Evolutionary conservation across 2,113 vertebrate species (phyloP).

Genomic region (Oxygymnocypris stewartii): DNA sequence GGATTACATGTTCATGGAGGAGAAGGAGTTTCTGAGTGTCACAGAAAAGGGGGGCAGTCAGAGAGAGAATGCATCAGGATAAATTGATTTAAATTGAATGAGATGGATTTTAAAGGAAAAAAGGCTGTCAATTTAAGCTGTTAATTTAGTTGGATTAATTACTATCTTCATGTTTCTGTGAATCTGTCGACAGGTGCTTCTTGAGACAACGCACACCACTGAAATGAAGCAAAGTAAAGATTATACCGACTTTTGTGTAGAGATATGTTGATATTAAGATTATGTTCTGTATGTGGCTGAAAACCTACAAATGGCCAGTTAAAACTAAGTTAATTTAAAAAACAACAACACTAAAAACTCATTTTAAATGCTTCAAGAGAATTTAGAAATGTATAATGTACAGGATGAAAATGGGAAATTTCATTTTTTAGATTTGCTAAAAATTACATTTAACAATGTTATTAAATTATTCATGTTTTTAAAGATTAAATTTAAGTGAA

Average conservation of each 20-base stretch:
- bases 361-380: no score
- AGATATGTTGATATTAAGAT: background rate
- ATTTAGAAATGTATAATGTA: no score
- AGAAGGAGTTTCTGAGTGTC: background rate
- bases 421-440: no score
- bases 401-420: no score
- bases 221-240: background rate
- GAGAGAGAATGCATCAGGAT: conserved; percentile 9
- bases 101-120: conserved; percentile 25
- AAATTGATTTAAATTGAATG: conserved; percentile 47
- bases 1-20: conserved; percentile 33
- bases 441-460: background rate
- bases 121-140: conserved; percentile 6
- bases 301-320: background rate
- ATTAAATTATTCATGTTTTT: background rate
- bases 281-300: no score
- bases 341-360: no score
- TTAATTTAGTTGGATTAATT: conserved; percentile 7
- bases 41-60: background rate
- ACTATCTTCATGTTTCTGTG: conserved; percentile 3
- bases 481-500: background rate
- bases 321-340: no score
- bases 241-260: background rate
- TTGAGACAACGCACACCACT: background rate
- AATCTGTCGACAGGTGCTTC: background rate